Evolutionary conservation across 2,888 invertebrate genomes (phyloP).

Genomic region (Protophormia terraenovae): DNA sequence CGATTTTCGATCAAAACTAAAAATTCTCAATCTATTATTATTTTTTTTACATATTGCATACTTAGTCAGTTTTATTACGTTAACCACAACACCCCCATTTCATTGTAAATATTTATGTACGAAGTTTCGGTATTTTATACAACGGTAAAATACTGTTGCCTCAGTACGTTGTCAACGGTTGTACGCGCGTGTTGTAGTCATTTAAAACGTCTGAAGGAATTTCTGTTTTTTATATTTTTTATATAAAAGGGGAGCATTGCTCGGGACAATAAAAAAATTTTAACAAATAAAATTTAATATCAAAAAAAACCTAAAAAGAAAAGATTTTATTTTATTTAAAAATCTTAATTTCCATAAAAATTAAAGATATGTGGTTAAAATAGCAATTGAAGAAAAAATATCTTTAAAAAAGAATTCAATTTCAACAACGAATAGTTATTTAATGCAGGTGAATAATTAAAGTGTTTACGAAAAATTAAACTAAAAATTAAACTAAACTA

Average conservation of each 20-base stretch:
- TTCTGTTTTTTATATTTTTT: constrained; percentile 56
- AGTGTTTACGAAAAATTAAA: not conserved
- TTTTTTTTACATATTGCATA: not conserved
- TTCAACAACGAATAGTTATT: constrained; percentile 46
- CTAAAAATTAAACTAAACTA: not conserved
- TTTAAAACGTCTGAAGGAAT: constrained; percentile 64
- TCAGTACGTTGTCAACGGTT: constrained; percentile 68
- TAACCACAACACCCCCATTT: constrained; percentile 20
- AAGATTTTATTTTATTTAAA: not conserved
- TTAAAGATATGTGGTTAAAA: constrained; percentile 50
- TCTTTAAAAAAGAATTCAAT: not conserved
- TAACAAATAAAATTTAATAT: not conserved
- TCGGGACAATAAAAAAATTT: constrained; percentile 47
- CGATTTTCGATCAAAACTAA: no score
- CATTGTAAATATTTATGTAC: no score
- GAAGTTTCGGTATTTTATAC: constrained; percentile 37
- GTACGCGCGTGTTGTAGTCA: constrained; percentile 66
- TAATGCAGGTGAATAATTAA: constrained; percentile 48
- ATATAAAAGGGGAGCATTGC: constrained; percentile 63
- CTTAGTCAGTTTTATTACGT: not conserved
- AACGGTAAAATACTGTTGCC: constrained; percentile 57
- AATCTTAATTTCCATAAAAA: not conserved
- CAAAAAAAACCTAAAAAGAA: constrained; percentile 3
- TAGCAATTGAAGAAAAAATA: constrained; percentile 49
- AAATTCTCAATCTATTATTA: no score